Base-by-base conservation (phyloP, 2,797 vertebrate genomes). In the Graptemys geographica region DNA sequence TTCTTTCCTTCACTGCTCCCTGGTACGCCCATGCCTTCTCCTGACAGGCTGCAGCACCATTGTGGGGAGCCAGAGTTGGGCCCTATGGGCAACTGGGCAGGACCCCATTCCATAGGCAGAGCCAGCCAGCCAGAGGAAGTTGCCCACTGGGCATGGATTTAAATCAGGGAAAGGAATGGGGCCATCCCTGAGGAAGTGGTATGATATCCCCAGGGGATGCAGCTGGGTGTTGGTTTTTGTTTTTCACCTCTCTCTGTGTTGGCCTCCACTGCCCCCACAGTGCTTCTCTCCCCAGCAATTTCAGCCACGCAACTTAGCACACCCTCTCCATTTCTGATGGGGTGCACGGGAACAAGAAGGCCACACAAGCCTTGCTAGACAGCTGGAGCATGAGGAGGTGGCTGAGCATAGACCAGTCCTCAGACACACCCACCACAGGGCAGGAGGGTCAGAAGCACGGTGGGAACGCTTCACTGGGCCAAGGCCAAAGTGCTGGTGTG, bases 1-100 rank as follows among this genome's bases (percentile, higher is more conserved):
- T 7, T 41, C 33, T 79, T 93, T 56, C 2, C 28, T 5, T 5
- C 3, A 13, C 19, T 51, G 41, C 10, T 37, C 0, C 0, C 23
- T 27, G 55, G 25, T 12, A 4, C 55, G 5, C 37, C n/a, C 11
- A 4, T 47, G 12, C 72, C 12, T 28, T 76, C 41, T 47, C 8
- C 78, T 56, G 47, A 65, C 21, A 23, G 51, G 79, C 7, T 25
- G 25, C 19, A 5, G 33, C 37, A 10, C 55, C 0, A 0, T 28
- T 27, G 44, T 49, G 44, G 25, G 44, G 44, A 49, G 44, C 44
- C 44, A 49, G 44, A 49, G 15, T 18, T 78, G 27, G 27, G 25
- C 74, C 44, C 74, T 78, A 49, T 31, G 49, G 44, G 25, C 44
- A 78, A 78, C 44, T 47, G 41, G 44, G 41, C 37, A 78, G 25